Conservation (phyloP, 37 sponge, comb jelly and placozoan species). For the Halisarca cf. caerulea region DNA sequence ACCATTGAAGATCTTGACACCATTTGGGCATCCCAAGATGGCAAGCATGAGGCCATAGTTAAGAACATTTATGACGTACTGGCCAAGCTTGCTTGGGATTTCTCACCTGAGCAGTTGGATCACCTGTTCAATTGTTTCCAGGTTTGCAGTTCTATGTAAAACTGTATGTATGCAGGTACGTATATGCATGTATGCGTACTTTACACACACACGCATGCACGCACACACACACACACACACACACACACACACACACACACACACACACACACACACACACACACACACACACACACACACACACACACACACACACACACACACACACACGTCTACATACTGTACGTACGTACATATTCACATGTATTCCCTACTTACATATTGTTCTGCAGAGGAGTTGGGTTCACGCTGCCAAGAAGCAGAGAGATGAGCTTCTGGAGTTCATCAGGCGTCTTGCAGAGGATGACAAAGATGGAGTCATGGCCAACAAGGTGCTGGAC, state of each 20-base stretch:
- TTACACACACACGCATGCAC: too few relatives aligned
- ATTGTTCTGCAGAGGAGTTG: conserved; percentile 73
- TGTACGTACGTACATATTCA: background rate
- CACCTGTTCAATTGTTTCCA: conserved; percentile 93
- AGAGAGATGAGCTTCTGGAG: conserved; percentile 92
- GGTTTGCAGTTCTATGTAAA: conserved; percentile 36
- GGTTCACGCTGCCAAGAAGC: conserved; percentile 84
- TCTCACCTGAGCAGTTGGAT: conserved; percentile 92
- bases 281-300: too few relatives aligned
- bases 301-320: background rate
- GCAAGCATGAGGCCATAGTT: conserved; percentile 97
- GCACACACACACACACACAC: background rate
- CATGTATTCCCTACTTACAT: background rate
- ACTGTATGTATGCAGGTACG: background rate
- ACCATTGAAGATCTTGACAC: conserved; percentile 81
- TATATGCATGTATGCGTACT: too few relatives aligned
- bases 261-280: background rate
- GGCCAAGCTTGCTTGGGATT: conserved; percentile 95
- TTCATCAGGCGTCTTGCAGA: conserved; percentile 96
- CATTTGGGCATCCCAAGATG: conserved; percentile 94
- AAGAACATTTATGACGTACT: conserved; percentile 97
- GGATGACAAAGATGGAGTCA: conserved; percentile 98
- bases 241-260: background rate
- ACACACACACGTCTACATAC: background rate
- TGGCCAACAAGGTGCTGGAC: conserved; percentile 92